Evolutionary conservation across 2,888 invertebrate genomes (phyloP).

Genomic region (Protonemura montana): DNA sequence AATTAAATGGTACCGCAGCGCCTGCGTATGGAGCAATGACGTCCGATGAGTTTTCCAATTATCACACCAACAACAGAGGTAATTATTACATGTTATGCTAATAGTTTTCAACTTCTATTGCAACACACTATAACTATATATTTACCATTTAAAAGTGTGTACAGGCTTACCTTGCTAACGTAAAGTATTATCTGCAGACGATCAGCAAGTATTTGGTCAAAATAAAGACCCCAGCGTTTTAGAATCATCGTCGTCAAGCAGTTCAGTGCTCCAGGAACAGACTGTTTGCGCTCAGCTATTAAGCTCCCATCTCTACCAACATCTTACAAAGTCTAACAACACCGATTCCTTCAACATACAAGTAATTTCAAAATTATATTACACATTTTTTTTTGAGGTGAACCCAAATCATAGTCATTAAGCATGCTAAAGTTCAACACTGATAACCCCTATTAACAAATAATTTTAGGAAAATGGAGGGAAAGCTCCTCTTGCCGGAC

Average conservation of each 20-base stretch:
- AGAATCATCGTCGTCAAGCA: conserved; percentile 53
- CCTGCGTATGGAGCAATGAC: conserved; percentile 44
- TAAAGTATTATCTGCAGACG: conserved; percentile 42
- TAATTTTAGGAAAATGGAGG: conserved; percentile 60
- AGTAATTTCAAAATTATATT: conserved; percentile 43
- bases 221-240: conserved; percentile 49
- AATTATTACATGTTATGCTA: neutral
- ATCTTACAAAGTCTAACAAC: conserved; percentile 48
- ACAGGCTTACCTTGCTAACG: neutral
- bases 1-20: conserved; percentile 47
- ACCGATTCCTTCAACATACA: conserved; percentile 48
- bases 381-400: neutral
- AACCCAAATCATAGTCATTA: neutral
- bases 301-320: conserved; percentile 52
- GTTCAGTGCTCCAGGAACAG: conserved; percentile 53
- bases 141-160: neutral
- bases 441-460: neutral
- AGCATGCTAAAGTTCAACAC: neutral
- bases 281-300: conserved; percentile 53
- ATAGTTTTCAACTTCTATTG: neutral
- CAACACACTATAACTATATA: conserved; percentile 7
- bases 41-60: conserved; percentile 38
- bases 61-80: conserved; percentile 42
- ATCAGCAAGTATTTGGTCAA: conserved; percentile 44
- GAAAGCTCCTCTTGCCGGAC: conserved; percentile 59